These are phyloP conservation scores for Erannis defoliaria DNA, from an alignment of 2,888 invertebrate genomes.

Conservation along the genomic window DNA sequence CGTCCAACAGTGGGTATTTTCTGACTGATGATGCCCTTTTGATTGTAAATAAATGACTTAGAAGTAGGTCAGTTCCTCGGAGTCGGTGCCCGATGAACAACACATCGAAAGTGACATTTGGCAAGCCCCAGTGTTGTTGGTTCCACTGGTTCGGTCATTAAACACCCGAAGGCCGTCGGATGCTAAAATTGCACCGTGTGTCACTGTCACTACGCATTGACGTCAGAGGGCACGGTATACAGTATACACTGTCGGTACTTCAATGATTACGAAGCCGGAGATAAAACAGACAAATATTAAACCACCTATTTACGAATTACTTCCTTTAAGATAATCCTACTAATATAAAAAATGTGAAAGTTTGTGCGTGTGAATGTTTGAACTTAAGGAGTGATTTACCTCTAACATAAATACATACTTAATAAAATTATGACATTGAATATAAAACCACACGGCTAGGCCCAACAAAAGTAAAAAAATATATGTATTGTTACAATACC, in stretches of 20 bases:
- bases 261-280: conserved; percentile 16
- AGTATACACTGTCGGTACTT: conserved; percentile 10
- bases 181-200: conserved; percentile 48
- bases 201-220: conserved; percentile 55
- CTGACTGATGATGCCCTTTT: neutral
- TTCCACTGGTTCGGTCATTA: conserved; percentile 62
- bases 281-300: no score
- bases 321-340: no score
- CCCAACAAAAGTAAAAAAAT: no score
- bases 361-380: no score
- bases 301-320: no score
- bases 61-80: conserved; percentile 26
- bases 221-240: conserved; percentile 10
- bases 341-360: no score
- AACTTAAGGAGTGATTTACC: no score
- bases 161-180: conserved; percentile 59
- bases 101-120: conserved; percentile 52
- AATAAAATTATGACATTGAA: no score
- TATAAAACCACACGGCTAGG: no score
- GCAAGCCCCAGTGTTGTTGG: conserved; percentile 55
- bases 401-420: no score
- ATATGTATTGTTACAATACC: no score
- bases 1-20: no score
- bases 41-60: neutral
- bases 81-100: conserved; percentile 31